Evolutionary conservation across 1,140 invertebrate species (phyloP), one percentile per base, ranked within the genome.

Genomic region (Pectinophora gossypiella): DNA sequence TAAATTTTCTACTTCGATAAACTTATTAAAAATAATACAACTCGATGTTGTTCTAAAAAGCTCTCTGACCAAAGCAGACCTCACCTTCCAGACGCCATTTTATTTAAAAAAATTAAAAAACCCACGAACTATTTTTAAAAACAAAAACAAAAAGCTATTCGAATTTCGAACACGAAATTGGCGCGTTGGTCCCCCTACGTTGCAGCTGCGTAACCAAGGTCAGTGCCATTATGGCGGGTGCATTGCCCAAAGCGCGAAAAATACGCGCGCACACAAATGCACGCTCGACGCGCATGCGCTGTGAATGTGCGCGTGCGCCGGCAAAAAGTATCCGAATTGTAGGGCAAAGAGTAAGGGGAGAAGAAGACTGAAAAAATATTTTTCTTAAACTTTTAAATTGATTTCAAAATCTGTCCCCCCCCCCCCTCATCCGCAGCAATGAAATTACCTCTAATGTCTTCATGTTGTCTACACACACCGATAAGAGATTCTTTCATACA

Each of bases 301-400:
- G 56, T 61, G 56, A 62, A 61, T 48, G 60, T 66, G 67, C 36
- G 60, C 59, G 64, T 58, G 53, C 65, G 48, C 54, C 61, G 52
- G 56, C 61, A 68, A 76, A 79, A 75, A 76, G 71, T 79, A 69
- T 71, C 73, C 76, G 66, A 79, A 76, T 69, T 74, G 65, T 48
- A 19, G 15, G 58, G 5, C 68, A 75, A 53, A 72, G 75, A 78
- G 19, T 64, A 66, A 22, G 18, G 21, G 13, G 20, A 16, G 12
- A 20, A 13, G 19, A 40, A 7, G n/a, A 13, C 36, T 40, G 15
- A 38, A 38, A 5, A 38, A 38, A 13, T n/a, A 13, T 13, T 6
- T 38, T 38, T n/a, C 13, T 6, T 9, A 10, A 38, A 3, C 9
- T 9, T 3, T 38, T 6, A 38, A n/a, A 13, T 38, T n/a, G 4